Percentiles rank a stretch among this genome's conserved stretches.
phyloP scores from a whole-genome alignment of 2,888 invertebrate genomes.

The Muschampia plurimacula region DNA sequence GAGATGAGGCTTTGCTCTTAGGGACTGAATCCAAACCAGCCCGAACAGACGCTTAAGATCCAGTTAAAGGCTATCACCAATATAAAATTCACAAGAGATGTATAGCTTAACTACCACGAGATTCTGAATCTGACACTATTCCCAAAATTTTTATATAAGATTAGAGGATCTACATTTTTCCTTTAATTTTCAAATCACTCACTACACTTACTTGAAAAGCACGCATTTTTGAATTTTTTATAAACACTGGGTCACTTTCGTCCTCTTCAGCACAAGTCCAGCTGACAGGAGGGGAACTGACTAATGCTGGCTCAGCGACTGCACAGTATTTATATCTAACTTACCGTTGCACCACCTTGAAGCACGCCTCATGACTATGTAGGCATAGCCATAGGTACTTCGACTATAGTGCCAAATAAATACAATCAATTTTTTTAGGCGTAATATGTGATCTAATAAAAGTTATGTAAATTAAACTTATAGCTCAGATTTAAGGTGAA shows the following conservation, averaged over 20 bases:
- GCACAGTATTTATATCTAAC: conserved; percentile 74
- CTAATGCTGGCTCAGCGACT: conserved; percentile 56
- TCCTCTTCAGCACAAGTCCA: conserved; percentile 71
- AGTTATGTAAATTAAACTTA: too few species aligned
- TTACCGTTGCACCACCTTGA: conserved; percentile 62
- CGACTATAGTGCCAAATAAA: not conserved
- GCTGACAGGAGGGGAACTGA: conserved; percentile 81
- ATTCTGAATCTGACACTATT: not conserved
- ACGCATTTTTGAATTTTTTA: conserved; percentile 65
- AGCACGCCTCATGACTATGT: conserved; percentile 34
- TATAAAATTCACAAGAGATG: too few species aligned
- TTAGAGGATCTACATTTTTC: not conserved
- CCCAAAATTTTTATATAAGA: not conserved
- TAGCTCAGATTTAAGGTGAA: too few species aligned
- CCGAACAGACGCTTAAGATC: too few species aligned
- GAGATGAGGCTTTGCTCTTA: too few species aligned
- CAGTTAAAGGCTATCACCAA: too few species aligned
- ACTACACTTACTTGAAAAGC: conserved; percentile 75
- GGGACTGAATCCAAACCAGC: too few species aligned
- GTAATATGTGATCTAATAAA: too few species aligned
- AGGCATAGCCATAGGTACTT: not conserved
- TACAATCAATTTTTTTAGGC: too few species aligned
- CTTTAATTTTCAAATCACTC: conserved; percentile 3
- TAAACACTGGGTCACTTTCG: conserved; percentile 71
- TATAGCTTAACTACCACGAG: too few species aligned